A percentile compares a stretch with the other conserved stretches of the same genome.
Evolutionary conservation across 2,888 invertebrate genomes (phyloP).

Genomic region (Rhorus exstirpatorius): DNA sequence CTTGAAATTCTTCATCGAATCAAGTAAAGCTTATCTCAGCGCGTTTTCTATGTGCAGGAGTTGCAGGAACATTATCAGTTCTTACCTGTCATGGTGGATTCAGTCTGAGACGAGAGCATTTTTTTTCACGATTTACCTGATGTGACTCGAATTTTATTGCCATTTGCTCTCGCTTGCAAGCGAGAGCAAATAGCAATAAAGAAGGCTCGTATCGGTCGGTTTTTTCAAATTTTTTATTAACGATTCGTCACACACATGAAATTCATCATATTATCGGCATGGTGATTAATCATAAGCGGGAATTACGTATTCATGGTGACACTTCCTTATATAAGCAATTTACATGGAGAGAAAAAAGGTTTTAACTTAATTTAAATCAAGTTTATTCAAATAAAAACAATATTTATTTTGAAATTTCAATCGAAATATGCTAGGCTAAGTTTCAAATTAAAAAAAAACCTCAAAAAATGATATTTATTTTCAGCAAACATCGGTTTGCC

Average conservation of each 20-base stretch:
- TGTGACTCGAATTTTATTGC: constrained; percentile 20
- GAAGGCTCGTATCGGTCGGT: constrained; percentile 2
- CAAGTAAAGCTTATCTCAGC: neutral
- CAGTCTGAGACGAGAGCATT: neutral
- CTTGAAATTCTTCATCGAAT: constrained; percentile 8
- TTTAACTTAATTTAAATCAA: neutral
- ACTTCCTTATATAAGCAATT: constrained; percentile 16
- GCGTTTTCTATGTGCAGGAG: neutral
- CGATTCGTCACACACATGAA: constrained; percentile 23
- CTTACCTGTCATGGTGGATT: neutral
- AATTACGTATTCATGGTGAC: constrained; percentile 37
- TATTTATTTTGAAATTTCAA: neutral
- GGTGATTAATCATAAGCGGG: constrained; percentile 42
- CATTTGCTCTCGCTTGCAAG: neutral
- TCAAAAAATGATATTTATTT: neutral
- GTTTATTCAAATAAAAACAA: neutral
- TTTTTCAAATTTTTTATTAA: constrained; percentile 22
- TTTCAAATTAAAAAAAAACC: neutral
- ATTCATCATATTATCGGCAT: constrained; percentile 20
- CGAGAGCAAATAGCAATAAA: neutral
- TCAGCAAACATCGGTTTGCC: neutral
- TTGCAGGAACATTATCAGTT: neutral
- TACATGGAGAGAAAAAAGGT: neutral
- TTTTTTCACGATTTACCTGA: neutral
- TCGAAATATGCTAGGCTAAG: too few relatives aligned